These are phyloP conservation scores for Coracopsis vasa DNA, from an alignment of 2,113 vertebrate species.

Conservation along the genomic window DNA sequence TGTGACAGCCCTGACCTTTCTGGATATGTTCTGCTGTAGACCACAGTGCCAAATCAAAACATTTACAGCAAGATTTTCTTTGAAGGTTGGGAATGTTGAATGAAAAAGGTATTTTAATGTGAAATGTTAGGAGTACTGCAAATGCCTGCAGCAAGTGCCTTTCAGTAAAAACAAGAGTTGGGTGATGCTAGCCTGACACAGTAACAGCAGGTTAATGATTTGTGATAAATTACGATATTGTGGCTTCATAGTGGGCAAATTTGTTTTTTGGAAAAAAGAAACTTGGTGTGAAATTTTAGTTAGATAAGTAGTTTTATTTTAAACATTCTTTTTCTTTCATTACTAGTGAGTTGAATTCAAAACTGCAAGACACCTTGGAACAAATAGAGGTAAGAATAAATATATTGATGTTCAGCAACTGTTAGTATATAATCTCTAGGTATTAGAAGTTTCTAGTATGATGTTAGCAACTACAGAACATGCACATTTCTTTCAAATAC, in stretches of 20 bases:
- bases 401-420: neutral
- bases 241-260: neutral
- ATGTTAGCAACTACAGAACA: neutral
- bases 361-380: constrained; percentile 97
- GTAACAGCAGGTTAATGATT: neutral
- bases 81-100: neutral
- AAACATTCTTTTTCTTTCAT: neutral
- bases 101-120: neutral
- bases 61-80: neutral
- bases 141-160: neutral
- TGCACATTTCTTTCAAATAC: neutral
- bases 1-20: neutral
- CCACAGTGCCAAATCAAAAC: neutral
- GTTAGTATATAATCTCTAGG: neutral
- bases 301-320: neutral
- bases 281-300: neutral
- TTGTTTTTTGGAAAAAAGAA: neutral
- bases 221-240: neutral
- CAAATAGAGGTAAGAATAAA: constrained; percentile 92
- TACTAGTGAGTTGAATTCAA: constrained; percentile 94
- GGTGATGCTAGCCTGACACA: neutral
- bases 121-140: neutral
- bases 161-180: neutral
- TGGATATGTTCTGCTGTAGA: neutral
- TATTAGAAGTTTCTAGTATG: neutral